Evolutionary conservation across 2,888 invertebrate species (phyloP), one percentile per base, ranked within the genome.

Genomic region (Poecilus cupreus): DNA sequence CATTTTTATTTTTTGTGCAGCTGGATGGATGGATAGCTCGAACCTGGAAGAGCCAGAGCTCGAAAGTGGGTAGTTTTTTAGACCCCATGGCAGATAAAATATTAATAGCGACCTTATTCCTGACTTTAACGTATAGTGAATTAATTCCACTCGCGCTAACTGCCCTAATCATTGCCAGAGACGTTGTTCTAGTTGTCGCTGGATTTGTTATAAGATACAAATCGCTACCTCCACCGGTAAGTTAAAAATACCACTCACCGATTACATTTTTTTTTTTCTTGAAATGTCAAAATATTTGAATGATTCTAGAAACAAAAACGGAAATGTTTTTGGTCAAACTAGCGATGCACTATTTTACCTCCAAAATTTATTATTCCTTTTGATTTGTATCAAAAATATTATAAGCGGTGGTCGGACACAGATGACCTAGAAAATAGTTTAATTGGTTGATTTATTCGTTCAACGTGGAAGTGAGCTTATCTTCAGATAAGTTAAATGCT

Each of bases 11-110:
- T 43, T 64, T n/a, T 78, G 26, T 81, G 49, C 88, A 97, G 96
- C 88, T 97, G 75, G 99, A 99, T 91, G 99, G 99, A 5, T 97
- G 96, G 93, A 98, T 99, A 87, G 99, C 99, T 0, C 92, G 99
- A 81, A 96, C 94, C 75, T 98, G 96, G 93, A 93, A 94, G 83
- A 94, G 95, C 37, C 99, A 99, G 88, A 94, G 96, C 22, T 96
- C 98, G 26, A 96, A 96, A 87, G 92, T 97, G 87, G 99, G 99
- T 0, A 97, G 97, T 82, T 97, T 98, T 86, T 89, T 99, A 13
- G 99, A 99, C 89, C 99, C 99, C 0, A 93, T 98, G 91, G 99
- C 99, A 1, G 99, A 99, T 88, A 99, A 99, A 91, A 91, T 98
- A 43, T 91, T 99, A 1, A 94, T 99, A 84, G 96, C 96, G 10